Percentiles rank a stretch among this genome's conserved stretches.
phyloP scores from a whole-genome alignment of 2,797 vertebrate genomes.

The Oceanodroma leucorhoa region DNA sequence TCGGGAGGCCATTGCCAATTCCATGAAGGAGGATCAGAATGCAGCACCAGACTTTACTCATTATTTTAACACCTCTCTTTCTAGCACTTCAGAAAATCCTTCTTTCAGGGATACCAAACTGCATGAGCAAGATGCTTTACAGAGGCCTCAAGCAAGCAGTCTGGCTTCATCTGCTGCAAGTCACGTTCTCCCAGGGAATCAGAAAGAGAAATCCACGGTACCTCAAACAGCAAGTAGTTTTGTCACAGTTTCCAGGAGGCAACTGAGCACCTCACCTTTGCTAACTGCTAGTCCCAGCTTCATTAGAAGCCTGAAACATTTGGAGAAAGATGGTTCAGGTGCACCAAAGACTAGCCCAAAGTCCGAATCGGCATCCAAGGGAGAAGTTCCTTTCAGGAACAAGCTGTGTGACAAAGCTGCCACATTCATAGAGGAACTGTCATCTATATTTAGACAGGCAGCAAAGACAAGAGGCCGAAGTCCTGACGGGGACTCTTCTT shows the following conservation, averaged over 20 bases:
- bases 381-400: slow-evolving; percentile 77
- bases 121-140: background rate
- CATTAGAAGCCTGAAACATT: slow-evolving; percentile 70
- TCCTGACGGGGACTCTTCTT: slow-evolving; percentile 89
- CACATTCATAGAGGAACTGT: slow-evolving; percentile 93
- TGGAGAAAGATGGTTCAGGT: slow-evolving; percentile 22
- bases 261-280: slow-evolving; percentile 46
- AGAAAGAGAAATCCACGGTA: background rate
- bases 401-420: slow-evolving; percentile 90
- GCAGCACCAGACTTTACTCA: slow-evolving; percentile 48
- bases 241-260: slow-evolving; percentile 35
- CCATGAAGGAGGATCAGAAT: slow-evolving; percentile 71
- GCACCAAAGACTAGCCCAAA: slow-evolving; percentile 38
- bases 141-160: background rate
- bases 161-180: background rate
- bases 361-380: slow-evolving; percentile 72
- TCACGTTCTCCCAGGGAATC: background rate
- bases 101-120: background rate
- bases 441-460: slow-evolving; percentile 91
- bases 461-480: slow-evolving; percentile 78
- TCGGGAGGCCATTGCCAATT: slow-evolving; percentile 83
- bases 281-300: slow-evolving; percentile 76
- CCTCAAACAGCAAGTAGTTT: slow-evolving; percentile 68
- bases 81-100: slow-evolving; percentile 18
- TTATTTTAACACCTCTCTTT: slow-evolving; percentile 16